Evolutionary conservation across 2,797 vertebrate genomes (phyloP), one percentile per base, ranked within the genome.

Genomic region (Meriones psammophilus): DNA sequence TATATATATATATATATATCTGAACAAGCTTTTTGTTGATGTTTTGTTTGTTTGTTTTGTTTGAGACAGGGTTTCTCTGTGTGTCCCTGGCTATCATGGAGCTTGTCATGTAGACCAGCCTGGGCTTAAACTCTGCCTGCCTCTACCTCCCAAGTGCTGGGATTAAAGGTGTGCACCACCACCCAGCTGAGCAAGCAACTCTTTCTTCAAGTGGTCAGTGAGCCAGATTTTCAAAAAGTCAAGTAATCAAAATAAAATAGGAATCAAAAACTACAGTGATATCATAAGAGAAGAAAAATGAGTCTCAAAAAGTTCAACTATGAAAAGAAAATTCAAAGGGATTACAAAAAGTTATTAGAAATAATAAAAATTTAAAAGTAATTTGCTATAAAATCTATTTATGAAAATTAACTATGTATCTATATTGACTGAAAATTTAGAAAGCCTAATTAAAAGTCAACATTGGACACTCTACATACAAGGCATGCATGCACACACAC

Each of bases 401-500:
- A 93, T 73, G 46, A 92, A 95, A 94, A 94, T 69, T 56, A 68
- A 77, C n/a, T 84, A n/a, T 60, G 77, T 81, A 60, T 85, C 71
- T 88, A 91, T 54, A 62, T 42, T 66, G 5, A 93, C 12, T 4
- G 78, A 79, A 91, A 92, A 85, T 26, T 60, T 91, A 71, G 62
- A 80, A 94, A 95, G 88, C 28, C 46, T 85, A 95, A 95, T 58
- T 88, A 81, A 92, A 95, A 90, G 46, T 62, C 56, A 85, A 86
- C 24, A 64, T 68, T 84, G 30, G 80, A 86, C 14, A 92, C 42
- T 39, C 28, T 50, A 50, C 50, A 50, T 42, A 42, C 42, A 42
- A 42, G 0, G 42, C 5, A 4, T 50, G 50, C 50, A 50, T 10
- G 42, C 50, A 10, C 50, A 50, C 50, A 50, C 50, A 87, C 26